Evolutionary conservation across 2,797 vertebrate species (phyloP).

Genomic region (Peromyscus nudipes): DNA sequence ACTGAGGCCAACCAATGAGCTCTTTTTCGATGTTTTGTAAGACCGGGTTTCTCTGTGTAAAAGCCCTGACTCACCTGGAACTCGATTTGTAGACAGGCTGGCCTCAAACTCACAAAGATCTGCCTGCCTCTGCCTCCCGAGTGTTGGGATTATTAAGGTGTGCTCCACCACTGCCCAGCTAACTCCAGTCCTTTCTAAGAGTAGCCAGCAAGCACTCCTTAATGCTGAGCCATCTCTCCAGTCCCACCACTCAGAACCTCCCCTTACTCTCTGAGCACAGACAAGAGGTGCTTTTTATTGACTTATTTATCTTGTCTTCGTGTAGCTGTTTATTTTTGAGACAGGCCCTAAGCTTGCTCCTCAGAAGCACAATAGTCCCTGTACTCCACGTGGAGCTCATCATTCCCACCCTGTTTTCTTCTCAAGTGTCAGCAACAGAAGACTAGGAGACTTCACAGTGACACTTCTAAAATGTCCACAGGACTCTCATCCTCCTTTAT

Average conservation of each 20-base stretch:
- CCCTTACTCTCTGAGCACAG: not conserved
- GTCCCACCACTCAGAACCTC: not conserved
- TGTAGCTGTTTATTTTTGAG: not conserved
- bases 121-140: not conserved
- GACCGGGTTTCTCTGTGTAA: not conserved
- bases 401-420: slow-evolving; percentile 1
- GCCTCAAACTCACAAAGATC: not conserved
- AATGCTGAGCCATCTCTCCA: not conserved
- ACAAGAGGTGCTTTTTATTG: not conserved
- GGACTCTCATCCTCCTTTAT: not conserved
- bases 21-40: not conserved
- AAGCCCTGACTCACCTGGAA: not conserved
- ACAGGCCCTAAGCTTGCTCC: not conserved
- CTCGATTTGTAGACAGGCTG: not conserved
- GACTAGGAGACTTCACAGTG: not conserved
- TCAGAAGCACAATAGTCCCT: not conserved
- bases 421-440: not conserved
- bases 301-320: not conserved
- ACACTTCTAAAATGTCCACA: not conserved
- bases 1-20: not conserved
- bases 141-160: not conserved
- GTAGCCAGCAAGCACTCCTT: not conserved
- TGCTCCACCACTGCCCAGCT: not conserved
- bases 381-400: not conserved
- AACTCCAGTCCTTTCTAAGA: not conserved